Base-by-base conservation (phyloP, 1,140 invertebrate genomes). In the Pseudomyrmex concolor region DNA sequence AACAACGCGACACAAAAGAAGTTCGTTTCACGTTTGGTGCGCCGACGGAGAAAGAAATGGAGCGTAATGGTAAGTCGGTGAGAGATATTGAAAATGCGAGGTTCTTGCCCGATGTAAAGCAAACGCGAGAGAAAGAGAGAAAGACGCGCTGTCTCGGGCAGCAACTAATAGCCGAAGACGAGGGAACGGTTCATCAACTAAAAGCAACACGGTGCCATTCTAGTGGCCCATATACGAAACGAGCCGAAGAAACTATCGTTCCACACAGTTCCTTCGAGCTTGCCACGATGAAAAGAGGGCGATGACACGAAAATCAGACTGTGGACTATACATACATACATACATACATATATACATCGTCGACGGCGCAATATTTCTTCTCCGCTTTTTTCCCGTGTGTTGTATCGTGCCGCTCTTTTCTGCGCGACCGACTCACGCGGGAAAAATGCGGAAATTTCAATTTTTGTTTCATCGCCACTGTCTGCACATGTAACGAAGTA, bases 181-280 rank as follows among this genome's bases (percentile, higher is more conserved):
- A 7, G 34, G 77, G 71, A 57, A 73, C 77, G 83, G 86, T 90
- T 89, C 89, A 90, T 90, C 89, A 90, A 90, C 86, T 90, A 90
- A 90, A 90, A 90, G 89, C 89, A 88, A 90, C 88, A 85, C 87
- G 82, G 78, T 80, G 70, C 48, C 59, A 88, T 84, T 84, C 86
- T 64, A 70, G 59, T 90, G 89, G 83, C 86, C 89, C 80, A 90
- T 51, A 90, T 90, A 86, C 84, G 84, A 83, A 76, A 85, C 77
- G 72, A 86, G 34, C 63, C 60, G 72, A 78, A 64, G n/a, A 76
- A 80, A 70, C 64, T 59, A 85, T 88, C 73, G 68, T 63, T 66
- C 59, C 59, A 19, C 54, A 45, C 48, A 51, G 73, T 45, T 80
- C 22, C n/a, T 70, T 70, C 67, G 8, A 70, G 50, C 19, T 70